These are phyloP conservation scores for Drosophila subpulchrella DNA, from an alignment of 1,140 invertebrate species.

Conservation along the genomic window DNA sequence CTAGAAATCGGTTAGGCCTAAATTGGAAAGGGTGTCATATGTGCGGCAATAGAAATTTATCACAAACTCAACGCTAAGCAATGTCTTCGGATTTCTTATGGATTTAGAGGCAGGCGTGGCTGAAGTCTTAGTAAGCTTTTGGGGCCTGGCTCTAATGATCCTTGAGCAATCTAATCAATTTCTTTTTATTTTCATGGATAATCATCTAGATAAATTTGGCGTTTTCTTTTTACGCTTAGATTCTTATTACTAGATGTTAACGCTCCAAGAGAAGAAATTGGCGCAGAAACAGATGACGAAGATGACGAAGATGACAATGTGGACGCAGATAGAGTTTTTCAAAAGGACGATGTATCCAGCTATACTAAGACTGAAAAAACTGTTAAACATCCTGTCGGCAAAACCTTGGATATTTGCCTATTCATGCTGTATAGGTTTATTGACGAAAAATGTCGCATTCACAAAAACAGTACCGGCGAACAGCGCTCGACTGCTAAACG, in stretches of 20 bases:
- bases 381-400: conserved; percentile 84
- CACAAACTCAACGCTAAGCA: too few species aligned
- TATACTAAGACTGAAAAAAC: conserved; percentile 20
- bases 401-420: conserved; percentile 89
- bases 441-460: conserved; percentile 68
- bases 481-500: conserved; percentile 36
- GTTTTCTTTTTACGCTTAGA: conserved; percentile 74
- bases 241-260: conserved; percentile 89
- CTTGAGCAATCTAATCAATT: too few species aligned
- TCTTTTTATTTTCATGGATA: too few species aligned
- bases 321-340: conserved; percentile 79
- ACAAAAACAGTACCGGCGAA: conserved; percentile 30
- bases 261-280: conserved; percentile 86
- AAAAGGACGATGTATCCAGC: conserved; percentile 82
- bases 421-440: conserved; percentile 87
- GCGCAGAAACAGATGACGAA: conserved; percentile 84
- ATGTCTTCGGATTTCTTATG: too few species aligned
- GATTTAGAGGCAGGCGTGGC: too few species aligned
- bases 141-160: too few species aligned
- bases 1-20: too few species aligned
- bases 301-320: conserved; percentile 81
- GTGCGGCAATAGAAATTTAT: too few species aligned
- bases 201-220: neutral
- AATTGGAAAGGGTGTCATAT: too few species aligned
- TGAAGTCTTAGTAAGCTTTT: too few species aligned